A percentile compares a stretch with the other conserved stretches of the same genome.
These are phyloP conservation scores for Drosophila parvula DNA, from an alignment of 1,140 invertebrate species.

Conservation along the genomic window DNA sequence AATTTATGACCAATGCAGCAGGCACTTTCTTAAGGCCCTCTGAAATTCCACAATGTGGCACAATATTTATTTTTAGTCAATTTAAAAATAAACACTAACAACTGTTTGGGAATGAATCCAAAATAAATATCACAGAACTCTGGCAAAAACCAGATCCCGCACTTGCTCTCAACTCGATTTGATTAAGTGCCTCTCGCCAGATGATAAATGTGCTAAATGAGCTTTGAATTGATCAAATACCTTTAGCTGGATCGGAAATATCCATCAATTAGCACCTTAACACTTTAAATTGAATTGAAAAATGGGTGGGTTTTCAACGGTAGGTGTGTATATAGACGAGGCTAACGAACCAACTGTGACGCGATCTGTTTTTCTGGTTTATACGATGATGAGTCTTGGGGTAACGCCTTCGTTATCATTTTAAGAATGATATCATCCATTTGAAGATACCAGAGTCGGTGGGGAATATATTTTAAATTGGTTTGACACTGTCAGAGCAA, in stretches of 20 bases:
- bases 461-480: constrained; percentile 5
- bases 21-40: not conserved
- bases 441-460: constrained; percentile 7
- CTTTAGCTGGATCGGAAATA: constrained; percentile 17
- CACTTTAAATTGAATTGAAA: constrained; percentile 1
- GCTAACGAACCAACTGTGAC: constrained; percentile 23
- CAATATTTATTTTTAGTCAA: constrained; percentile 42
- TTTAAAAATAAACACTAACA: constrained; percentile 29
- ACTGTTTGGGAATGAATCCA: not conserved
- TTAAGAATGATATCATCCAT: constrained; percentile 56
- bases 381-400: constrained; percentile 44
- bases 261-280: constrained; percentile 37
- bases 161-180: constrained; percentile 16
- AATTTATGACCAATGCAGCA: constrained; percentile 30
- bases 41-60: constrained; percentile 23
- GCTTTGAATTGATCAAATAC: constrained; percentile 23
- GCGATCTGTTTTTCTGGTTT: constrained; percentile 20
- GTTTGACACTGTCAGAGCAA: constrained; percentile 8
- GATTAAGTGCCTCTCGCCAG: constrained; percentile 25
- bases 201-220: constrained; percentile 32
- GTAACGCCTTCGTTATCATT: constrained; percentile 32
- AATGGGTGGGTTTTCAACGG: constrained; percentile 5
- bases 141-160: constrained; percentile 17
- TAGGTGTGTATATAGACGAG: not conserved
- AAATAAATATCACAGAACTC: constrained; percentile 8